phyloP scores from a whole-genome alignment of 37 sponge, comb jelly and placozoan genomes.

The Hormiphora californensis region DNA sequence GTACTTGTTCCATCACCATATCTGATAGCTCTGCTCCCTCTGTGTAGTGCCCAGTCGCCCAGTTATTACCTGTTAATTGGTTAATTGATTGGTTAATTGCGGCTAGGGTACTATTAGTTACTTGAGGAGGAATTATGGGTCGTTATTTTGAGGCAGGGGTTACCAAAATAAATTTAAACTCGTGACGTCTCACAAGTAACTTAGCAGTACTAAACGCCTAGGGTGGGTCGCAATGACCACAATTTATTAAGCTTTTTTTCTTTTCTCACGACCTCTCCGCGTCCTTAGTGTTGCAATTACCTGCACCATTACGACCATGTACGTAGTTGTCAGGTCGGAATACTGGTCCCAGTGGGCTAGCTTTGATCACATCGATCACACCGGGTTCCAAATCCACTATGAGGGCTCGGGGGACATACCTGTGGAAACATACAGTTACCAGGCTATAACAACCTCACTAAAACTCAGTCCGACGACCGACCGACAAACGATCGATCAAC shows the following conservation, averaged over 20 bases:
- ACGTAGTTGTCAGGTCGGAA: constrained; percentile 6
- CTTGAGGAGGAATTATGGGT: too few relatives aligned
- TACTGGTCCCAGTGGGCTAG: neutral
- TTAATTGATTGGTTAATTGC: neutral
- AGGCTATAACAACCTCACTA: too few relatives aligned
- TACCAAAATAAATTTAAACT: too few relatives aligned
- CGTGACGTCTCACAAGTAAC: too few relatives aligned
- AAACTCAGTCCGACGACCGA: too few relatives aligned
- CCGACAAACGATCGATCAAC: too few relatives aligned
- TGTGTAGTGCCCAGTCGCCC: constrained; percentile 16
- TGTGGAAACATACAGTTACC: neutral
- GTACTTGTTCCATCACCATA: neutral
- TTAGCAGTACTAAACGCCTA: too few relatives aligned
- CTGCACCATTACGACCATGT: constrained; percentile 14
- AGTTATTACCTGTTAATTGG: neutral
- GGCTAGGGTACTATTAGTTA: too few relatives aligned
- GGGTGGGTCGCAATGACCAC: too few relatives aligned
- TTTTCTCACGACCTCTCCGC: too few relatives aligned
- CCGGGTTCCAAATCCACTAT: neutral
- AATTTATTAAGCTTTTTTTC: too few relatives aligned
- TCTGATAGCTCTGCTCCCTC: neutral
- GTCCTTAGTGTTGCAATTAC: neutral
- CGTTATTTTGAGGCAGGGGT: too few relatives aligned
- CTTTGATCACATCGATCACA: neutral
- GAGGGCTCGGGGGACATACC: neutral